Conservation (phyloP, 64 coral and sea anemone species). For the Pachyseris speciosa region DNA sequence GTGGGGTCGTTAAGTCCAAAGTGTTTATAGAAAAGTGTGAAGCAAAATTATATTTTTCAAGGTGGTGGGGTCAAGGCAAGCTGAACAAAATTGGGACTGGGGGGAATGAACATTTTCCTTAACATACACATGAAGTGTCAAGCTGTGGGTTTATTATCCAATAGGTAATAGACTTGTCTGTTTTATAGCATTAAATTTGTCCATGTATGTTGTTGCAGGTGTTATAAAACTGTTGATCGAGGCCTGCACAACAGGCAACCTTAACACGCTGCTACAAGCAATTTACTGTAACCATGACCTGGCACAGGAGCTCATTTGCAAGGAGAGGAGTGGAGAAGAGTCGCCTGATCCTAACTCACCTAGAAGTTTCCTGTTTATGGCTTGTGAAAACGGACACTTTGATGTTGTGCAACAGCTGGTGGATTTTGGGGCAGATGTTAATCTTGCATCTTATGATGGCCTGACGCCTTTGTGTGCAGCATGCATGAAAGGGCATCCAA, state of each 20-base stretch:
- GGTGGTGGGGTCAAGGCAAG: no score
- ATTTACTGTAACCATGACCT: conserved; percentile 73
- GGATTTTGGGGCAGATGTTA: conserved; percentile 80
- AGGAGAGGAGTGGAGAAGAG: not conserved
- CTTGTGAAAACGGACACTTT: conserved; percentile 81
- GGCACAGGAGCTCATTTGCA: conserved; percentile 60
- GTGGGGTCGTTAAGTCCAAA: no score
- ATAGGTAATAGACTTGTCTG: no score
- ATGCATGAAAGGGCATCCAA: conserved; percentile 74
- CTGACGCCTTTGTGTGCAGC: conserved; percentile 83
- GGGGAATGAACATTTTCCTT: no score
- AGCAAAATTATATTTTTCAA: no score
- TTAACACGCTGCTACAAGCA: conserved; percentile 78
- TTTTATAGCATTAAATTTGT: no score
- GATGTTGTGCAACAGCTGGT: conserved; percentile 84
- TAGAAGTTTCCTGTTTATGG: conserved; percentile 59
- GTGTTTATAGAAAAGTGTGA: no score
- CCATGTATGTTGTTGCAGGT: conserved; percentile 66
- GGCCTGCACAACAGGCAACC: conserved; percentile 83
- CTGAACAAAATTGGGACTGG: no score
- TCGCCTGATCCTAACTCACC: not conserved
- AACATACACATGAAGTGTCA: no score
- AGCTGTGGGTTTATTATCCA: no score
- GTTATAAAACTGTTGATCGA: conserved; percentile 69
- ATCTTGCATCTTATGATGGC: conserved; percentile 38